These are phyloP conservation scores for Tholera decimalis DNA, from an alignment of 2,888 invertebrate genomes.

Conservation along the genomic window DNA sequence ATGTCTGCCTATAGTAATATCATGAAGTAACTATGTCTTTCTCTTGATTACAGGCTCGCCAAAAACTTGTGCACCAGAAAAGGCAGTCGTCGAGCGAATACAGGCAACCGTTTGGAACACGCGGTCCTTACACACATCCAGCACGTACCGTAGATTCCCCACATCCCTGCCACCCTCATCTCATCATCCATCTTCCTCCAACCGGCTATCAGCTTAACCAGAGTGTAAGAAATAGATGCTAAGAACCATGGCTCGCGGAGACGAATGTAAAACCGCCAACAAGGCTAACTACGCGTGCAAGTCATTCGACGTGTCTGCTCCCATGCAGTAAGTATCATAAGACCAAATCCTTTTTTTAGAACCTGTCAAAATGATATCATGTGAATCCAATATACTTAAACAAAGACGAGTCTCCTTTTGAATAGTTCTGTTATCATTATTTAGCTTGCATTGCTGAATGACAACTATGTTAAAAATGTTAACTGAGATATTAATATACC, in stretches of 20 bases:
- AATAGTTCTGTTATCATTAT: background rate
- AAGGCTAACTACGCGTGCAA: slow-evolving; percentile 87
- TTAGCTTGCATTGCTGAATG: background rate
- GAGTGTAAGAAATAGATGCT: slow-evolving; percentile 74
- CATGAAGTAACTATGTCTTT: slow-evolving; percentile 14
- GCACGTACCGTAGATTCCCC: slow-evolving; percentile 94
- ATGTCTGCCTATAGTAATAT: background rate
- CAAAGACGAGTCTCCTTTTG: background rate
- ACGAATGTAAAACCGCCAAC: slow-evolving; percentile 86
- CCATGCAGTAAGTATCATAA: slow-evolving; percentile 80
- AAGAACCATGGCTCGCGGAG: slow-evolving; percentile 88
- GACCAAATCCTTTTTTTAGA: background rate
- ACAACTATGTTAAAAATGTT: too few relatives aligned
- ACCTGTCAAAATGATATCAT: background rate
- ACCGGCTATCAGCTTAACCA: slow-evolving; percentile 76
- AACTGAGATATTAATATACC: too few relatives aligned
- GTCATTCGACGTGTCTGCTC: slow-evolving; percentile 82
- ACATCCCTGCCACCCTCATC: slow-evolving; percentile 43
- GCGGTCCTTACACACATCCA: slow-evolving; percentile 96
- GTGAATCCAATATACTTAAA: background rate
- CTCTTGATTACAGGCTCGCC: slow-evolving; percentile 92
- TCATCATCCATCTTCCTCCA: slow-evolving; percentile 75
- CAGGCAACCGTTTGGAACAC: slow-evolving; percentile 96
- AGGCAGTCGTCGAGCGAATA: slow-evolving; percentile 96
- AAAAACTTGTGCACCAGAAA: slow-evolving; percentile 96